Evolutionary conservation across 35 echinoderm and acorn worm species (phyloP).

Genomic region (Heliocidaris tuberculata): DNA sequence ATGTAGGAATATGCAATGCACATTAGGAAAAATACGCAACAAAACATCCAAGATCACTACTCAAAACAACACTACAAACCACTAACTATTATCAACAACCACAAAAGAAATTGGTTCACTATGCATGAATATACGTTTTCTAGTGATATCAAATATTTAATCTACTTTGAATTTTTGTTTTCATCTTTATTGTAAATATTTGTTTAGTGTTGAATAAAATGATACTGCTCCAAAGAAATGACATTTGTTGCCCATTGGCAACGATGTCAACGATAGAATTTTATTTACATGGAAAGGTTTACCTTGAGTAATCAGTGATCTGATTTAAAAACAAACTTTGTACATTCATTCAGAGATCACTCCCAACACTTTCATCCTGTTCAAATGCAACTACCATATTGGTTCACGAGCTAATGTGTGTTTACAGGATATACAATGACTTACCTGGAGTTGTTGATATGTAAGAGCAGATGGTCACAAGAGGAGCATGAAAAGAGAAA

Average conservation of each 20-base stretch:
- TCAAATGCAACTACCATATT: too few relatives aligned
- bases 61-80: not conserved
- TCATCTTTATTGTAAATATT: too few relatives aligned
- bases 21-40: not conserved
- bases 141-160: not conserved
- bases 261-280: too few relatives aligned
- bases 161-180: too few relatives aligned
- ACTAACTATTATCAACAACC: not conserved
- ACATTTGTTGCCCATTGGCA: too few relatives aligned
- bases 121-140: not conserved
- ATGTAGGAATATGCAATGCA: not conserved
- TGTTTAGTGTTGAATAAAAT: too few relatives aligned
- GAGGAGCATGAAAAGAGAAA: not conserved
- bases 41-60: not conserved
- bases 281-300: too few relatives aligned
- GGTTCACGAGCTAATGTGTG: too few relatives aligned
- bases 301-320: not conserved
- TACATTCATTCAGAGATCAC: too few relatives aligned
- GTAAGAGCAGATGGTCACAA: not conserved
- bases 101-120: not conserved
- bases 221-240: too few relatives aligned
- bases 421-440: not conserved
- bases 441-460: not conserved
- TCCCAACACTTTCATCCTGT: too few relatives aligned
- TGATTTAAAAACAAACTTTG: not conserved